Percentiles rank a stretch among this genome's conserved stretches.
Evolutionary conservation across 2,888 invertebrate genomes (phyloP).

Genomic region (Orthosia incerta): DNA sequence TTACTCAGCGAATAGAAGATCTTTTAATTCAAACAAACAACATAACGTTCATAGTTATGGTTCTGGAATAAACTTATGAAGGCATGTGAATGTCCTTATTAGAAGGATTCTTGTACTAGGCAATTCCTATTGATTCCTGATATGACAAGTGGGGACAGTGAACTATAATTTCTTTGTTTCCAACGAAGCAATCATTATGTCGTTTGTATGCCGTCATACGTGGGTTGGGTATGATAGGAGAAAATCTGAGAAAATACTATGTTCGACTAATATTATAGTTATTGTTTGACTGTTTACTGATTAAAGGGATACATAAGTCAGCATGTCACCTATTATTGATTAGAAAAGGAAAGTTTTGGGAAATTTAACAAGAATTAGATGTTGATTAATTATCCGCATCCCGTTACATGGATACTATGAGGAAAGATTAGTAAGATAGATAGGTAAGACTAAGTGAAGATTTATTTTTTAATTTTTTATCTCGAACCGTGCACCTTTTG

Average conservation of each 20-base stretch:
- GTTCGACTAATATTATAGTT: neutral
- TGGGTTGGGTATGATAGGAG: neutral
- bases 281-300: neutral
- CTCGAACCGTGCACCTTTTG: no score
- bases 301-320: neutral
- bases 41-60: neutral
- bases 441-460: no score
- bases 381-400: no score
- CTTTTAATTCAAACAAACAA: neutral
- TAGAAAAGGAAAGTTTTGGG: neutral
- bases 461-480: no score
- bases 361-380: neutral
- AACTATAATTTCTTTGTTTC: constrained; percentile 61
- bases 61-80: constrained; percentile 26
- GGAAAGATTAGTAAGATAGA: no score
- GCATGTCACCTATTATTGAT: neutral
- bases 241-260: neutral
- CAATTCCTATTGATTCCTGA: constrained; percentile 73
- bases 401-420: no score
- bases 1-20: neutral
- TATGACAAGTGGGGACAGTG: constrained; percentile 62
- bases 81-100: constrained; percentile 69
- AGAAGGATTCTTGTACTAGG: constrained; percentile 46
- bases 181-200: constrained; percentile 38
- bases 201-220: neutral